These are phyloP conservation scores for Hemistola chrysoprasaria DNA, from an alignment of 2,888 invertebrate species.

Conservation along the genomic window DNA sequence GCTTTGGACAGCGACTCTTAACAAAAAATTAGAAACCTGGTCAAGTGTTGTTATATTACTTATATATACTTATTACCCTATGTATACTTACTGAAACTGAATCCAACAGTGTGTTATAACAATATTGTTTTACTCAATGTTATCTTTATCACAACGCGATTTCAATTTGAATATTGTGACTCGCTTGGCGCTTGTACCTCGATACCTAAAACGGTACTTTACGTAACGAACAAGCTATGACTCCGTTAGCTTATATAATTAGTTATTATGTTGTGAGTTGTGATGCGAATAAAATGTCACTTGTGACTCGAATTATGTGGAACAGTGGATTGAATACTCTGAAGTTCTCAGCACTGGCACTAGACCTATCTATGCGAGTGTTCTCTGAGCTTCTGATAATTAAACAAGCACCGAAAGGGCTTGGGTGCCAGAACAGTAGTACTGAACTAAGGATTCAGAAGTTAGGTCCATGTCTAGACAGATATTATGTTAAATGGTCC, in stretches of 20 bases:
- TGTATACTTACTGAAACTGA: not conserved
- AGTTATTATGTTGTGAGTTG: slow-evolving; percentile 53
- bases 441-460: too few relatives aligned
- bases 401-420: too few relatives aligned
- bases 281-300: slow-evolving; percentile 56
- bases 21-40: too few relatives aligned
- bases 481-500: too few relatives aligned
- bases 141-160: not conserved
- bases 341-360: too few relatives aligned
- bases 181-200: slow-evolving; percentile 46
- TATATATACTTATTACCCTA: too few relatives aligned
- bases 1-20: too few relatives aligned
- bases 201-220: slow-evolving; percentile 39
- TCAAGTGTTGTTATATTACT: too few relatives aligned
- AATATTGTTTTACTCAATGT: not conserved
- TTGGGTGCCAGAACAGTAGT: too few relatives aligned
- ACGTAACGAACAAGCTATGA: slow-evolving; percentile 58
- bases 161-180: not conserved
- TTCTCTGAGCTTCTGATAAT: too few relatives aligned
- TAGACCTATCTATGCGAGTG: not conserved
- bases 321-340: too few relatives aligned
- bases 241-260: slow-evolving; percentile 60
- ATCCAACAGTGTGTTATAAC: not conserved
- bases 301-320: slow-evolving; percentile 36
- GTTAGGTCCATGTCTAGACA: too few relatives aligned